These are phyloP conservation scores for Falco novaeseelandiae DNA, from an alignment of 2,797 vertebrate genomes.

Conservation along the genomic window DNA sequence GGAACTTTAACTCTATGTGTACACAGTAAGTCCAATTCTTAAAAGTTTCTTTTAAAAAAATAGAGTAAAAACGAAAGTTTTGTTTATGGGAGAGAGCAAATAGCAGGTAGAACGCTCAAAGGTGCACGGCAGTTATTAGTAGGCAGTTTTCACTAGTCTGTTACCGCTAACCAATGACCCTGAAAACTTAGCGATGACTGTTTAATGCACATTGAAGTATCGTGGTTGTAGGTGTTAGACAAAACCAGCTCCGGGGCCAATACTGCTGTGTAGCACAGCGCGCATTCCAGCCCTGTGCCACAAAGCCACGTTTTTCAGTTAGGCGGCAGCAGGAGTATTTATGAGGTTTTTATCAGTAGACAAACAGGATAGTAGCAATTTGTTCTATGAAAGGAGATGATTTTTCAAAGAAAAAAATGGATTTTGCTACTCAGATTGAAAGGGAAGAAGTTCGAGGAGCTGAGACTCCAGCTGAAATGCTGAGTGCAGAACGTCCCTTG, in stretches of 20 bases:
- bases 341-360: background rate
- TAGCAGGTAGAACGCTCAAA: background rate
- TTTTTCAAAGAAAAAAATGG: background rate
- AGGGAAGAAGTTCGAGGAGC: background rate
- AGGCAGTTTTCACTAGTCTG: background rate
- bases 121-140: background rate
- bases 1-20: background rate
- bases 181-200: background rate
- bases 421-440: background rate
- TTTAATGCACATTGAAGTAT: background rate
- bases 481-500: background rate
- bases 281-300: background rate
- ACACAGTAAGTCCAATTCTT: background rate
- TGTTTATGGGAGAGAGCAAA: background rate
- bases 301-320: background rate
- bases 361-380: background rate
- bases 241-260: background rate
- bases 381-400: background rate
- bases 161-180: background rate
- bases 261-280: background rate
- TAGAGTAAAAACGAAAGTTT: background rate
- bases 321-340: background rate
- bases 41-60: background rate
- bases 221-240: background rate
- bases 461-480: background rate